These are phyloP conservation scores for Brachypodius melanocephalos DNA, from an alignment of 2,113 vertebrate genomes.

Conservation along the genomic window DNA sequence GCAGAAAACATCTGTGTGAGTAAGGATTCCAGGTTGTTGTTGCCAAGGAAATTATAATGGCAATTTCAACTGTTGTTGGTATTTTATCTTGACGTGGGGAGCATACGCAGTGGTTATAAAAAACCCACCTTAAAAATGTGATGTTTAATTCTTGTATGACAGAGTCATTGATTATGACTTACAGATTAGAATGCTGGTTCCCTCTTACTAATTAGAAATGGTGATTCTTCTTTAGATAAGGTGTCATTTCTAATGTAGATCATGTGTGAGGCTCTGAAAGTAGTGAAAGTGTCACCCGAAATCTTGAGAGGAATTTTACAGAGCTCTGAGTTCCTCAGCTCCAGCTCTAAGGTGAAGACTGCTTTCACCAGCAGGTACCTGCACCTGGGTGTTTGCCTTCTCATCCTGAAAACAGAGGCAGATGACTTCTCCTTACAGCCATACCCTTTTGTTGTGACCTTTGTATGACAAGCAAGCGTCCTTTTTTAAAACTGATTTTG, in stretches of 20 bases:
- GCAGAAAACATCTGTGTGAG: slow-evolving; percentile 6
- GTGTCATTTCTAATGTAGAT: neutral
- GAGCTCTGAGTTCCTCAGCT: neutral
- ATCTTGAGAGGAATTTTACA: neutral
- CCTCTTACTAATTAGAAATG: neutral
- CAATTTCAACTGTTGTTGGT: neutral
- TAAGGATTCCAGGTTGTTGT: neutral
- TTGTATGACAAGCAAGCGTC: neutral
- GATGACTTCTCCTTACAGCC: neutral
- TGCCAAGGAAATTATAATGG: slow-evolving; percentile 23
- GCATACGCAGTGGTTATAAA: neutral
- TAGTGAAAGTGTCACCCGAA: neutral
- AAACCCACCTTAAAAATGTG: neutral
- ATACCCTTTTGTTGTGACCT: neutral
- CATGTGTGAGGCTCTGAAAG: neutral
- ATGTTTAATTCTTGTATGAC: neutral
- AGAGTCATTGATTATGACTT: neutral
- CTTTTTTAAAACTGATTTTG: neutral
- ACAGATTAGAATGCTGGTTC: neutral
- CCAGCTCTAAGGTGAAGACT: neutral
- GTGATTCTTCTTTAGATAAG: neutral
- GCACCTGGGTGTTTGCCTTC: neutral
- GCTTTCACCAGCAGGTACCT: neutral
- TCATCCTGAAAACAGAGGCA: neutral
- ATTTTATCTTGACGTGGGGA: neutral